Evolutionary conservation across 2,113 vertebrate species (phyloP), one percentile per base, ranked within the genome.

Genomic region (Leptocoma aspasia): DNA sequence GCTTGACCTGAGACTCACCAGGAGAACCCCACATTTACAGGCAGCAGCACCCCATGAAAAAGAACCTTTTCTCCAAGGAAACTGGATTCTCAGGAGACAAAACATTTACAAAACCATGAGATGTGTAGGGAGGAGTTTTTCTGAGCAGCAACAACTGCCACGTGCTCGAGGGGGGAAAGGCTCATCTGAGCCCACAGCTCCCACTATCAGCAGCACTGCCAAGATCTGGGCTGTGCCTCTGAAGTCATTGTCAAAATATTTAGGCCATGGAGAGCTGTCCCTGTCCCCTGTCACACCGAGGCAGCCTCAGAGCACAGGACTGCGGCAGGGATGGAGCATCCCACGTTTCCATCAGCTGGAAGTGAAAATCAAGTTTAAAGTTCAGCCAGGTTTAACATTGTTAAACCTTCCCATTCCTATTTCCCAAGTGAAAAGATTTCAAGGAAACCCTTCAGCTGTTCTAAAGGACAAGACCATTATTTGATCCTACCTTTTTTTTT

Each of bases 181-280:
- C 90, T 90, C 16, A 14, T 52, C 82, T 12, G 47, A 57, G 81
- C 93, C 91, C 83, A 52, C 52, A 19, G 81, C 86, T 94, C 82
- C 60, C 45, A 10, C 28, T 37, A 39, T 5, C 76, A 69, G 82
- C 94, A 91, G 73, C 47, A 2, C 2, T 86, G 96, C 85, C 85
- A 82, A 37, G 85, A 59, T 24, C 86, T 45, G 50, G 50, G 88
- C 92, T 66, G 45, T 39, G 79, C 91, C 94, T 89, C 95, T 88
- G 90, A 92, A 89, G 63, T 96, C 71, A 96, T 77, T 69, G 71
- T 6, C 83, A 44, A 95, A 95, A 49, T 94, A 95, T 95, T 94
- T 89, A 95, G 91, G 95, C 89, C 95, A 92, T 0, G 12, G 63
- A 75, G 79, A 92, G 33, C 35, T n/a, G 9, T 57, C 76, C 60